Conservation (phyloP, 2,113 vertebrate genomes). For the Rhodinocichla rosea region DNA sequence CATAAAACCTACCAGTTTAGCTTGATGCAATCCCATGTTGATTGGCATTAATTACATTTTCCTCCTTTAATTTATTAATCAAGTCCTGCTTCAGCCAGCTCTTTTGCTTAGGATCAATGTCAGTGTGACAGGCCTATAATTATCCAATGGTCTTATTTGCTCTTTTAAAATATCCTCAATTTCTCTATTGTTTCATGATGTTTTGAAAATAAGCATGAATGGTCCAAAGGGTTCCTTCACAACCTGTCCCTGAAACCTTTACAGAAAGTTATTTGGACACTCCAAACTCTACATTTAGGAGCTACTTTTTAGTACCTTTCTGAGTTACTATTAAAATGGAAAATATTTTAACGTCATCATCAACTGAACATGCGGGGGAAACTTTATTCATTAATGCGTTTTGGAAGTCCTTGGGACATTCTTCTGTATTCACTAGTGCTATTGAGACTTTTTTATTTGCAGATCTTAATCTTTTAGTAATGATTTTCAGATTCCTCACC, state of each 20-base stretch:
- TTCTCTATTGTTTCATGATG: neutral
- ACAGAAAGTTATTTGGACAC: neutral
- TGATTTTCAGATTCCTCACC: neutral
- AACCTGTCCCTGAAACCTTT: neutral
- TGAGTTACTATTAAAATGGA: neutral
- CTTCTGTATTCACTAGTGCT: neutral
- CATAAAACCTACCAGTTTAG: neutral
- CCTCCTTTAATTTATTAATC: constrained; percentile 8
- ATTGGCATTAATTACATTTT: neutral
- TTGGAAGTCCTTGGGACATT: neutral
- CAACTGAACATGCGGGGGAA: neutral
- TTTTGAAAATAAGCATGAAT: neutral
- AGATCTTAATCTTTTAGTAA: neutral
- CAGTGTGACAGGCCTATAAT: neutral
- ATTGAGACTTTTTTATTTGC: neutral
- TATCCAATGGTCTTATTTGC: neutral
- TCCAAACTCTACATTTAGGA: neutral
- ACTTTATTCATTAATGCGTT: neutral
- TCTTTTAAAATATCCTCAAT: neutral
- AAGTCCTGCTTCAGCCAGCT: neutral
- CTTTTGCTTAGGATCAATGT: constrained; percentile 9
- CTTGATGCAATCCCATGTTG: neutral
- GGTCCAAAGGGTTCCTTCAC: neutral
- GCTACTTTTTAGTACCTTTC: neutral
- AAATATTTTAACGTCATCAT: neutral